Evolutionary conservation across 2,888 invertebrate species (phyloP), one percentile per base, ranked within the genome.

Genomic region (Hydropsyche betteni): DNA sequence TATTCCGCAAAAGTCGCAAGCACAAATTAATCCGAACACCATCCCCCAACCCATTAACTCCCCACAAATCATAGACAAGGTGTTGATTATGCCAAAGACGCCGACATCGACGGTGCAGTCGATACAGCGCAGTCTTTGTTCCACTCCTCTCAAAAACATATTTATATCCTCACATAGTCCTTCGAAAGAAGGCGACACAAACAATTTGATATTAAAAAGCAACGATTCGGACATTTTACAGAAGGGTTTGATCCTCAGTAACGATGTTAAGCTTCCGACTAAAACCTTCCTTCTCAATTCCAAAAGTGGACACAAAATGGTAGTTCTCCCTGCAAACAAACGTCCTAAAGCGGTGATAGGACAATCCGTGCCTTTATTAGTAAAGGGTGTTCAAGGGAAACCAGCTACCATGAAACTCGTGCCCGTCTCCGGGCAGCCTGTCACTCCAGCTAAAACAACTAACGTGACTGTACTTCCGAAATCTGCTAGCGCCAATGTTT

Each of bases 221-320:
- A 81, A 83, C 3, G 87, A 87, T 80, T 81, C 53, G 83, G 38
- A 82, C 85, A 16, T 85, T 86, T 50, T 86, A n/a, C 58, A 75
- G 10, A 79, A 76, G 72, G 71, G 51, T 55, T 61, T 87, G 81
- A 86, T 87, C 75, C 85, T 87, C 69, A 87, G 86, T 34, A 86
- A 87, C 44, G 88, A 88, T 80, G 81, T 87, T 36, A 88, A 87
- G 82, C 86, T 88, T 7, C 87, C 87, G 0, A 85, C 88, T 8
- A 88, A 87, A 82, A 85, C 88, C 12, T 83, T 87, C 74, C 85
- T 88, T 64, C 81, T 88, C 50, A 88, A 87, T 81, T 86, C 86
- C 6, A 88, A 87, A 81, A 85, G 87, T 1, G 87, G 86, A 2
- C 87, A 86, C 80, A 88, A 87, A 80, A 87, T 88, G 88, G 86